phyloP scores from a whole-genome alignment of 2,888 invertebrate species.

The Leptodirus hochenwartii region DNA sequence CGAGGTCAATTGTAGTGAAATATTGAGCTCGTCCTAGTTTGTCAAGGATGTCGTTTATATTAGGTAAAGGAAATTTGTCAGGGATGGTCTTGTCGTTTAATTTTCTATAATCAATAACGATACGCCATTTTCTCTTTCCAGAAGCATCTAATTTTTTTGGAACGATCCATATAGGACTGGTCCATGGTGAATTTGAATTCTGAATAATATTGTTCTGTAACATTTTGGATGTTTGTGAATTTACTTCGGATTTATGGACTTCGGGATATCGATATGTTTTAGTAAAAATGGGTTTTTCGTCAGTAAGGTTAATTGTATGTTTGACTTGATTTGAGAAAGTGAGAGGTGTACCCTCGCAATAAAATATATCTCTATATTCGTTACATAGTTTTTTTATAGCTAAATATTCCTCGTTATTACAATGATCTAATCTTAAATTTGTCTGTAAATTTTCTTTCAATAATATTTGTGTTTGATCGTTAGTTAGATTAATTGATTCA shows the following conservation, averaged over 20 bases:
- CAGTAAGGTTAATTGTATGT: conserved; percentile 10
- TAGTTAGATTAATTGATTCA: too few relatives aligned
- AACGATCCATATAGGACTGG: conserved; percentile 14
- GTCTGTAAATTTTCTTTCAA: conserved; percentile 5
- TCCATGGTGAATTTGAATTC: conserved; percentile 11
- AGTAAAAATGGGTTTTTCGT: conserved; percentile 11
- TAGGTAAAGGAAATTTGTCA: conserved; percentile 18
- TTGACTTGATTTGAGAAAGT: conserved; percentile 13
- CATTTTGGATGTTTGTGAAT: conserved; percentile 15
- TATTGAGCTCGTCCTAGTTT: conserved; percentile 17
- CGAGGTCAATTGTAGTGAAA: conserved; percentile 18
- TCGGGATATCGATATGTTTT: conserved; percentile 16
- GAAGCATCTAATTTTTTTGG: conserved; percentile 13
- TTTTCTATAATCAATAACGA: conserved; percentile 15
- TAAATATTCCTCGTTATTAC: conserved; percentile 8
- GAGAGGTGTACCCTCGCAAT: conserved; percentile 8
- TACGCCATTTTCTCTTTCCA: conserved; percentile 13
- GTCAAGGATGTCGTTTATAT: conserved; percentile 19
- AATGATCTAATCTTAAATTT: conserved; percentile 5
- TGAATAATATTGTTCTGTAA: conserved; percentile 12
- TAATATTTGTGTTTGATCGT: too few relatives aligned
- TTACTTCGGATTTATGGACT: conserved; percentile 14
- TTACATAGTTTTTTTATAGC: conserved; percentile 7
- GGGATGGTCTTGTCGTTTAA: conserved; percentile 17
- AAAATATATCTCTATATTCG: conserved; percentile 12